Evolutionary conservation across 2,888 invertebrate genomes (phyloP), one percentile per base, ranked within the genome.

Genomic region (Deilephila elpenor): DNA sequence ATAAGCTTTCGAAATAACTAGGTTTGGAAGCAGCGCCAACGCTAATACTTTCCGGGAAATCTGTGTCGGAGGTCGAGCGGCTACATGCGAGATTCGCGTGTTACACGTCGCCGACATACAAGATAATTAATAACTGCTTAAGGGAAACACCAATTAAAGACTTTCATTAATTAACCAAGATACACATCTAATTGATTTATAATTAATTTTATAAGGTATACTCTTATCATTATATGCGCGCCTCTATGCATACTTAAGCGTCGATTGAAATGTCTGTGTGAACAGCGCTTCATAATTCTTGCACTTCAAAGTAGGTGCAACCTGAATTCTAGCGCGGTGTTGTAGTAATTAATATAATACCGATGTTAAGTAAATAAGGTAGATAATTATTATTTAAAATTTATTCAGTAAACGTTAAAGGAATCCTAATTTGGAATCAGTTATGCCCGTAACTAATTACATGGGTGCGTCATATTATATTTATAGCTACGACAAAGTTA

Each of bases 1-100:
- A 86, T 87, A 84, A 86, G 86, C 87, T 89, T 90, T 89, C 89
- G 88, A 88, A 88, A 89, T 88, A 89, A 88, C 89, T 88, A 89
- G 88, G 86, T 87, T 88, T 75, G 73, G 81, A 82, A 82, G 83
- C 84, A 89, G 85, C 85, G 87, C 84, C 86, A 81, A 84, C 84
- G 86, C 85, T 85, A 86, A 89, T 86, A 88, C 88, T 89, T 87
- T 86, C 88, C 86, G 84, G 88, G 87, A 88, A 88, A 89, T 88
- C 86, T 86, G 82, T 87, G 90, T 87, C 90, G 89, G 81, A 88
- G 91, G 89, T 91, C 89, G 82, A 76, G 76, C 77, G 74, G 82
- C 77, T 75, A 85, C 89, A 88, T 87, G 89, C 88, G 84, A 87
- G 83, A 82, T 84, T 84, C 82, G 83, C 87, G 82, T 88, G 87